Evolutionary conservation across 2,113 vertebrate species (phyloP).

Genomic region (Spheniscus mendiculus): DNA sequence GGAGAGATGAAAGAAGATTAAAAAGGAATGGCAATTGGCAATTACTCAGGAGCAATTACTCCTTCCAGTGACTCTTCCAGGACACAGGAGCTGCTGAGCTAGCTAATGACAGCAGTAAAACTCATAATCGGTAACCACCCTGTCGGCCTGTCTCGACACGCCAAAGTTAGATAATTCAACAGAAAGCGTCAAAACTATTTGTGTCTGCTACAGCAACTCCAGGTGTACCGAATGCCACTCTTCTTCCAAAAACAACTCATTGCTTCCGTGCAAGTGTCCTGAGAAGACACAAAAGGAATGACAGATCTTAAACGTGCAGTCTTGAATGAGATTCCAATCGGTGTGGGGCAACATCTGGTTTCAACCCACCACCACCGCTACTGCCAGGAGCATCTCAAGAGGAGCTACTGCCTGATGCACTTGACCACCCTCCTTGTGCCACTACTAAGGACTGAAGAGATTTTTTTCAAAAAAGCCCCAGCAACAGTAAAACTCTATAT

Average conservation of each 20-base stretch:
- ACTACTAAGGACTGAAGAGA: neutral
- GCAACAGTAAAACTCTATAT: neutral
- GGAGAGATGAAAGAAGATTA: neutral
- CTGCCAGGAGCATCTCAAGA: neutral
- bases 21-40: neutral
- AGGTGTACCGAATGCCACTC: neutral
- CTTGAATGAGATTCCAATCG: accelerated
- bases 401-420: neutral
- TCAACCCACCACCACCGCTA: neutral
- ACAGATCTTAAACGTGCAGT: accelerated
- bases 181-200: neutral
- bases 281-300: neutral
- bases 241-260: neutral
- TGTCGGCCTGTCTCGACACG: neutral
- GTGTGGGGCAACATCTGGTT: neutral
- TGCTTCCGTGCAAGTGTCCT: neutral
- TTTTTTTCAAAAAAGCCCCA: neutral
- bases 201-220: neutral
- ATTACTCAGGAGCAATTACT: neutral
- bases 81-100: slow-evolving; percentile 13
- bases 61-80: neutral
- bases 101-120: neutral
- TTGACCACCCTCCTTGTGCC: neutral
- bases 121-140: neutral
- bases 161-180: neutral